Conservation (phyloP, 2,113 vertebrate genomes). For the Porphyrio hochstetteri region DNA sequence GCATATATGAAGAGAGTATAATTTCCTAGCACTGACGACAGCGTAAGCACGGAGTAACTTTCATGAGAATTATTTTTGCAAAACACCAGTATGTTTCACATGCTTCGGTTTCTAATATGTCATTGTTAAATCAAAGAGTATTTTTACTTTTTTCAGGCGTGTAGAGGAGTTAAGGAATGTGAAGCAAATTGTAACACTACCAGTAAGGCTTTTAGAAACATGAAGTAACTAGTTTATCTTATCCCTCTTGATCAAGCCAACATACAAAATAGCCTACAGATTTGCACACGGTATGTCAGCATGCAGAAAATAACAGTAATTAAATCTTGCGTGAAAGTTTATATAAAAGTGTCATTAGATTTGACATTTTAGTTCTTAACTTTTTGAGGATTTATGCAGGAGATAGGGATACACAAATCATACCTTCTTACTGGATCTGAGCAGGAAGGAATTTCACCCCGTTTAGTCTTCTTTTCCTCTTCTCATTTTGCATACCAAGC, state of each 20-base stretch:
- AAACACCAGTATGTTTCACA: slow-evolving; percentile 66
- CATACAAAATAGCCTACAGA: not conserved
- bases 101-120: slow-evolving; percentile 57
- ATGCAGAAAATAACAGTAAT: not conserved
- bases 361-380: not conserved
- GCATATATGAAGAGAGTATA: slow-evolving; percentile 21
- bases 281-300: not conserved
- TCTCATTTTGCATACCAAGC: not conserved
- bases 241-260: not conserved
- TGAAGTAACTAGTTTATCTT: not conserved
- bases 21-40: slow-evolving; percentile 37
- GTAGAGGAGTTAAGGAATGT: not conserved
- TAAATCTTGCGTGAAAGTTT: not conserved
- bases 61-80: slow-evolving; percentile 69
- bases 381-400: not conserved
- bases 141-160: not conserved
- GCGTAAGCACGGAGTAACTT: slow-evolving; percentile 24
- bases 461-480: not conserved
- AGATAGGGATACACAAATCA: not conserved
- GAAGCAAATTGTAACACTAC: not conserved
- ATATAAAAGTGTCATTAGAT: not conserved
- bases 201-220: not conserved
- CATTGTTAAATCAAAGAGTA: slow-evolving; percentile 63
- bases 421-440: not conserved
- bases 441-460: not conserved